Base-by-base conservation (phyloP, 1,140 invertebrate genomes). In the Ceratina calcarata region DNA sequence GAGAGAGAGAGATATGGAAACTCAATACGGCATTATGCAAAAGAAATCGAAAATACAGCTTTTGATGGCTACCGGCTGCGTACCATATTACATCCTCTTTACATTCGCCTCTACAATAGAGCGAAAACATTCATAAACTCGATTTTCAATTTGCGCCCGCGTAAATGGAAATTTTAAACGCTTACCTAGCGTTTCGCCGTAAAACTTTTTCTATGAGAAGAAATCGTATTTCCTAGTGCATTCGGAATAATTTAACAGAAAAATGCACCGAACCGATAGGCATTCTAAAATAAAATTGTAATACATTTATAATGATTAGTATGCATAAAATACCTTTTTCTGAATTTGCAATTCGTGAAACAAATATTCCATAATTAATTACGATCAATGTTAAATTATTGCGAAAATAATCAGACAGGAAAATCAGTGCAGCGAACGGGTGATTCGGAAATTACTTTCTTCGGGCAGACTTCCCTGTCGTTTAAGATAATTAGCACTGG, bases 401-500 rank as follows among this genome's bases (percentile, higher is more conserved):
- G 2, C 7, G 10, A 10, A 22, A 22, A 24, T 8, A 32, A 22
- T 13, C 15, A 15, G 13, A 65, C 13, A 37, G 7, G 24, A 3
- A 49, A 18, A 69, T 55, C 27, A 15, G 49, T 22, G 53, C 20
- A 55, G 27, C 68, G 24, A 60, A 49, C 49, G 69, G 72, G 55
- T 72, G 57, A 71, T 75, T 71, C 45, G 53, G 24, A 20, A 84
- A 75, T 57, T 53, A 64, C 51, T 67, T 49, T 72, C 61, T 68
- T 55, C 37, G 37, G 7, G 37, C 37, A 45, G 37, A 6, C 37
- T 61, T 77, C 65, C 13, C 66, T 65, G 55, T 58, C 74, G 32
- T 78, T 85, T 82, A 85, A 85, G 73, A 84, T 81, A 81, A 85
- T 85, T 85, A 85, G 80, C 73, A 66, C 83, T 82, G 84, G 83